Percentiles rank a stretch among this genome's conserved stretches.
Evolutionary conservation across 2,113 vertebrate genomes (phyloP).

Genomic region (Crypturellus undulatus): DNA sequence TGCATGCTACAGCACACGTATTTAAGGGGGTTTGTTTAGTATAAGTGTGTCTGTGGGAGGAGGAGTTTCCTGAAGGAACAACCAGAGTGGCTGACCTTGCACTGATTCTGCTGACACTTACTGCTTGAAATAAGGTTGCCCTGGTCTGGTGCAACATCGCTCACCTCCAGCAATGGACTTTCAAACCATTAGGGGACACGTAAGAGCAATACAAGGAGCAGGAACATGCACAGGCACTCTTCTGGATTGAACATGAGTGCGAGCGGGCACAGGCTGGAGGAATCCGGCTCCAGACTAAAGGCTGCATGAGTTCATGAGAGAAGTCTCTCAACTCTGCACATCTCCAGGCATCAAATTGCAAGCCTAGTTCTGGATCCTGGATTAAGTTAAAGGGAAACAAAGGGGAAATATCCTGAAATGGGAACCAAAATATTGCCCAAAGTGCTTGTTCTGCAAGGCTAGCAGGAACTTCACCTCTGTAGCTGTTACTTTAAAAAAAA

Average conservation of each 20-base stretch:
- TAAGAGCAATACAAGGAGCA: not conserved
- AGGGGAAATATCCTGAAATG: not conserved
- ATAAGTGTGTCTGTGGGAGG: constrained; percentile 22
- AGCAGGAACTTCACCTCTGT: not conserved
- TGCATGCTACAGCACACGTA: constrained; percentile 3
- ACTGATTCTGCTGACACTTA: constrained; percentile 46
- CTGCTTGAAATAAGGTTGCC: constrained; percentile 43
- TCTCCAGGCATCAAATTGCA: not conserved
- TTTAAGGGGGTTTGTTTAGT: constrained; percentile 36
- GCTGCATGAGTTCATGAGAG: not conserved
- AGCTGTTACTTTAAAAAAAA: not conserved
- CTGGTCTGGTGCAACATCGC: not conserved
- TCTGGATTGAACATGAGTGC: not conserved
- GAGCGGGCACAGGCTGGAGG: not conserved
- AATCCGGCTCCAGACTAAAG: not conserved
- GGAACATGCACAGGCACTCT: not conserved
- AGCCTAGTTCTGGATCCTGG: not conserved
- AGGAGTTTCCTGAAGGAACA: constrained; percentile 60
- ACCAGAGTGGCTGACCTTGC: constrained; percentile 17
- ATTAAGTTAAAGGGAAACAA: not conserved
- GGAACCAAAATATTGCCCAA: not conserved
- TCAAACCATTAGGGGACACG: not conserved
- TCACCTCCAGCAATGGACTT: constrained; percentile 24
- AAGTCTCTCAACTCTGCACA: not conserved
- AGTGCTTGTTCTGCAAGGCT: not conserved